A percentile compares a stretch with the other conserved stretches of the same genome.
Evolutionary conservation across 2,888 invertebrate genomes (phyloP).

Genomic region (Noctua fimbriata): DNA sequence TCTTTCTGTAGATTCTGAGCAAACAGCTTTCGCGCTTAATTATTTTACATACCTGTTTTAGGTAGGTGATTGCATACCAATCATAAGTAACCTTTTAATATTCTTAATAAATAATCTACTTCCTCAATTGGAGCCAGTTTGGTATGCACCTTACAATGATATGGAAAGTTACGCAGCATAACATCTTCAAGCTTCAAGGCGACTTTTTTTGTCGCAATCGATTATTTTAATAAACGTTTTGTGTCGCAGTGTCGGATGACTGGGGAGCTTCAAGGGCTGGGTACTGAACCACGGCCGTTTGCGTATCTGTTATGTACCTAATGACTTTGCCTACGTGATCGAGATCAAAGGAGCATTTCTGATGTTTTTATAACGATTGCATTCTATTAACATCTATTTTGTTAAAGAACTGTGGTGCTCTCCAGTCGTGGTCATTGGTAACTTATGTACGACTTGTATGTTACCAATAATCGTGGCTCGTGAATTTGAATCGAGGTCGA

Average conservation of each 20-base stretch:
- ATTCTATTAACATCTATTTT: neutral
- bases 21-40: neutral
- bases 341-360: neutral
- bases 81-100: neutral
- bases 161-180: neutral
- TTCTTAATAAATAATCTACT: neutral
- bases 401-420: neutral
- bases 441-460: neutral
- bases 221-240: conserved; percentile 34
- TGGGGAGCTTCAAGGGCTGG: conserved; percentile 39
- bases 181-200: conserved; percentile 38
- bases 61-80: neutral
- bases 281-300: conserved; percentile 24
- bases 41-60: neutral
- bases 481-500: neutral
- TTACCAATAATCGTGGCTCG: neutral
- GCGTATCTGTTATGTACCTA: conserved; percentile 20
- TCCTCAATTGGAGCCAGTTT: conserved; percentile 3
- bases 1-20: neutral
- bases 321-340: conserved; percentile 24
- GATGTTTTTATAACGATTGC: neutral
- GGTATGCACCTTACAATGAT: neutral
- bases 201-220: conserved; percentile 35
- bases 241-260: conserved; percentile 43
- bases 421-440: neutral